phyloP scores from a whole-genome alignment of 2,888 invertebrate genomes.

The Drosophila demipolita region DNA sequence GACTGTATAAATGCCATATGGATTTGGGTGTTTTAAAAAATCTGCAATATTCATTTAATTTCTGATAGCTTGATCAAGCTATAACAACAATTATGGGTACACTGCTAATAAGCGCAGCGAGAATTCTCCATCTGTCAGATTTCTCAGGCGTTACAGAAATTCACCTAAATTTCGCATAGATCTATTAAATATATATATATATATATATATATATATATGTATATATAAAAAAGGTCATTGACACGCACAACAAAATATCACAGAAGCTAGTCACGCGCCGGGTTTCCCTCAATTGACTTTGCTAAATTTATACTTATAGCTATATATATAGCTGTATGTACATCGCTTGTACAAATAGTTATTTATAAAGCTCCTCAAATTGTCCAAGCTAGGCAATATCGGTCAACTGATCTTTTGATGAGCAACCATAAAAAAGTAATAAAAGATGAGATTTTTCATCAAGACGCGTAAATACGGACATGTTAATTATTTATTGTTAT shows the following conservation, averaged over 20 bases:
- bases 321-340: slow-evolving; percentile 7
- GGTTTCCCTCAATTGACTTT: slow-evolving; percentile 46
- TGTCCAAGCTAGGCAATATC: slow-evolving; percentile 31
- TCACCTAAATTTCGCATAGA: slow-evolving; percentile 40
- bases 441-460: slow-evolving; percentile 4
- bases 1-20: background rate
- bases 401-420: slow-evolving; percentile 28
- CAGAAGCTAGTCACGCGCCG: slow-evolving; percentile 68
- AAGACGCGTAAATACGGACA: slow-evolving; percentile 9
- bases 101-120: background rate
- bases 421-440: slow-evolving; percentile 18
- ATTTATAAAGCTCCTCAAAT: slow-evolving; percentile 38
- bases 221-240: slow-evolving; percentile 57
- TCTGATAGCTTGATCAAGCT: background rate
- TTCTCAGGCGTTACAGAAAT: slow-evolving; percentile 2
- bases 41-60: background rate
- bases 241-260: slow-evolving; percentile 50
- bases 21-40: background rate
- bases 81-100: background rate
- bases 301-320: slow-evolving; percentile 19
- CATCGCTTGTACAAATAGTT: background rate
- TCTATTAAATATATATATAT: slow-evolving; percentile 7
- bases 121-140: slow-evolving; percentile 1
- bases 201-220: background rate
- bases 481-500: slow-evolving; percentile 43